Evolutionary conservation across 2,797 vertebrate genomes (phyloP).

Genomic region (Sandelia bainsii): DNA sequence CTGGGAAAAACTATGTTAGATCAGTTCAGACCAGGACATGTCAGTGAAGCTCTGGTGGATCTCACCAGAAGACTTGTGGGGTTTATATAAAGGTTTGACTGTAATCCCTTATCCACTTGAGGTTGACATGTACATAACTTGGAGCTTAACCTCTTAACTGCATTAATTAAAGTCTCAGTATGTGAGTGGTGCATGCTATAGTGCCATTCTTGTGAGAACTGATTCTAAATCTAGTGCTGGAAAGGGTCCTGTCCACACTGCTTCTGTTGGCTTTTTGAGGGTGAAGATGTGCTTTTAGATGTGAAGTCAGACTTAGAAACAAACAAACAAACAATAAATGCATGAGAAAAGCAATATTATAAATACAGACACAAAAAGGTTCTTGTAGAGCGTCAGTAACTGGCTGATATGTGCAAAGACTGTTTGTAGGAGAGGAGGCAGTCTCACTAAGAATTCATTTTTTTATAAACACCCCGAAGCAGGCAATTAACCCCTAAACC

Average conservation of each 20-base stretch:
- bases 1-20: background rate
- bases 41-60: background rate
- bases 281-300: background rate
- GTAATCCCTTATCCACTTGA: background rate
- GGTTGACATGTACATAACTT: background rate
- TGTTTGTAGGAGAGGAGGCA: slow-evolving; percentile 24
- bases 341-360: background rate
- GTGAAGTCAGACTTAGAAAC: background rate
- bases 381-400: slow-evolving; percentile 35
- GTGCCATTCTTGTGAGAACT: no score
- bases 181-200: background rate
- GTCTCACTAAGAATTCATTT: slow-evolving; percentile 40
- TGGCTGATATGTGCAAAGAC: slow-evolving; percentile 53
- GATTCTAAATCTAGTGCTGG: no score
- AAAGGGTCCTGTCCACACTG: background rate
- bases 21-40: background rate
- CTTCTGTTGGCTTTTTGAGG: background rate
- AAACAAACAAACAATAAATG: no score
- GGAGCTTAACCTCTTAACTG: background rate
- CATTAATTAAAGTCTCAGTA: background rate
- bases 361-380: background rate
- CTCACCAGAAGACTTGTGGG: background rate
- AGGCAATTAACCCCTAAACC: slow-evolving; percentile 65
- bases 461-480: slow-evolving; percentile 55
- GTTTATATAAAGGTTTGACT: slow-evolving; percentile 4